Base-by-base conservation (phyloP, 1,140 invertebrate species). In the Drosophila burlai region DNA sequence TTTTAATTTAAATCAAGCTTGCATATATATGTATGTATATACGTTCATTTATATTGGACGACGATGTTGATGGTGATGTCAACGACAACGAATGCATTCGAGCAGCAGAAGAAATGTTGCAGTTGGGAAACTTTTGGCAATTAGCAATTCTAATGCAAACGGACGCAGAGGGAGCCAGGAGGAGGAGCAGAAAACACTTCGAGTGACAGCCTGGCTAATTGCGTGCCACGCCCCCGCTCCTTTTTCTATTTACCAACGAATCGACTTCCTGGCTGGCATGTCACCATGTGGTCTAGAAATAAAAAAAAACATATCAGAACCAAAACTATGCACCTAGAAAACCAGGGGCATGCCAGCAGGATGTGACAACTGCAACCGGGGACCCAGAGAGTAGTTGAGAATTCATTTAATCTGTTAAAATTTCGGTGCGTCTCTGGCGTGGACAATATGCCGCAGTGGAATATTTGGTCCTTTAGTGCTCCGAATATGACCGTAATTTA, bases 61-160 rank as follows among this genome's bases (percentile, higher is more conserved):
- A 82, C 58, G 36, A 79, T 65, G 66, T 80, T 84, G 75, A 50
- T 79, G 64, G 63, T 31, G 54, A 73, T 84, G 75, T 77, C 59
- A 66, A 71, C 75, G 50, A 71, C 76, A 68, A 68, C 42, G 63
- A 78, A 75, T 79, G 78, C 82, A 85, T 86, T 87, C 68, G 24
- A 61, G 68, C 68, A 61, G 67, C 67, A 73, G 61, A 83, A 87
- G 76, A 83, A 87, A 83, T 80, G 81, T 74, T 82, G 74, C 79
- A 73, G 68, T 72, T 83, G 76, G 65, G 46, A 86, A 87, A 87
- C 68, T 87, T 87, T 83, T 80, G 58, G 80, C 83, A 87, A 87
- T 87, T 87, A 87, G 83, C 83, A 87, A 87, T 87, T 87, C 83
- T 89, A 87, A 87, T 87, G 83, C 55, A 77, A 83, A 82, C 73